Conservation (phyloP, 2,113 vertebrate species). For the Phalacrocorax aristotelis region DNA sequence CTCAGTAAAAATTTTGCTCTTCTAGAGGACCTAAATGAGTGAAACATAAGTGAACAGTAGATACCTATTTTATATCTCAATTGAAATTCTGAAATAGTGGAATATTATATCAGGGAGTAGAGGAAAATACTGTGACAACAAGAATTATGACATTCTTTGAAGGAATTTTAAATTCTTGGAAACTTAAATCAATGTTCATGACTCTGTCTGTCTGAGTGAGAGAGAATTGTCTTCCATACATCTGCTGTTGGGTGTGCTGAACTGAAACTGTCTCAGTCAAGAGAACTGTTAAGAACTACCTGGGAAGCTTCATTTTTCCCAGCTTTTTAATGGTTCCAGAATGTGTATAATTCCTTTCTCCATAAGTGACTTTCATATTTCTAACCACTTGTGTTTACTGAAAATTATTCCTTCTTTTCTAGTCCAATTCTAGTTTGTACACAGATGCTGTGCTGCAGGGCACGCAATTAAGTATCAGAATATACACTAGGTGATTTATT, state of each 20-base stretch:
- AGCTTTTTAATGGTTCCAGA: background rate
- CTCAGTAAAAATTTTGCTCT: background rate
- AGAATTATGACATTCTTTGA: background rate
- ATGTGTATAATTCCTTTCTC: slow-evolving; percentile 22
- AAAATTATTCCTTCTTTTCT: slow-evolving; percentile 35
- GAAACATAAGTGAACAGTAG: background rate
- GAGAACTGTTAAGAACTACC: background rate
- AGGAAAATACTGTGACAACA: background rate
- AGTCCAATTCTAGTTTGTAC: slow-evolving; percentile 15
- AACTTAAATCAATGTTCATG: background rate
- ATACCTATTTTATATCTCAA: background rate
- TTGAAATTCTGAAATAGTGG: background rate
- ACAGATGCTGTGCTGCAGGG: background rate
- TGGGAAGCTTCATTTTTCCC: background rate
- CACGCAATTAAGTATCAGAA: background rate
- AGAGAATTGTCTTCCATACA: background rate
- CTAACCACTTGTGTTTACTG: slow-evolving; percentile 18
- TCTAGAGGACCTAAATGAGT: background rate
- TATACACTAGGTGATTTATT: background rate
- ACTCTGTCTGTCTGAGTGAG: background rate
- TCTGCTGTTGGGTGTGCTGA: background rate
- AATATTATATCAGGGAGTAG: background rate
- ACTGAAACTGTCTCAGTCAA: background rate
- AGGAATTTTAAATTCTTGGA: background rate
- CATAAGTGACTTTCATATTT: slow-evolving; percentile 5